Evolutionary conservation across 2,113 vertebrate genomes (phyloP), one percentile per base, ranked within the genome.

Genomic region (Echinops telfairi): DNA sequence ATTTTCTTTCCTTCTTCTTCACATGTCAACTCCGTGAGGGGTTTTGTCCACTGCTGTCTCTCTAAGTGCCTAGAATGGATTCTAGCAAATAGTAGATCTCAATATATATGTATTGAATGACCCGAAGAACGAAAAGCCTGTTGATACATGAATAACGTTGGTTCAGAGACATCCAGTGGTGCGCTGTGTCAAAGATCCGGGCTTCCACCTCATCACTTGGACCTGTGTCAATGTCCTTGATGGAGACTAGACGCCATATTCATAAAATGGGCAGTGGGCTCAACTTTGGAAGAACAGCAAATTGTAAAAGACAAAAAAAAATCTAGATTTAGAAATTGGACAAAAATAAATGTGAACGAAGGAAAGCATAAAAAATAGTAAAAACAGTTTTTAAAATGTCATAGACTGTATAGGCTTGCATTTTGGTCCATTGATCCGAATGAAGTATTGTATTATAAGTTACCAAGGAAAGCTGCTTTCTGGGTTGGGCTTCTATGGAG

Each of bases 201-300:
- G 10, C n/a, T 58, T 71, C 40, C 6, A 27, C 12, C 36, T n/a
- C 31, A 14, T 89, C 23, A 1, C 5, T 40, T 29, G 9, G 12
- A 16, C 71, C 36, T 40, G 40, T 40, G 53, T 81, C 47, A 27
- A 8, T 83, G 43, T 6, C 58, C 70, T 33, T 27, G 12, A 12
- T 33, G 71, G 40, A 82, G 93, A 86, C 36, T 64, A 23, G 57
- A 38, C 12, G 47, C 15, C 2, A 9, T 25, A 16, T 58, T 83
- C 38, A 68, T 10, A 38, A 76, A 77, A 64, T 68, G 68, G 29
- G 38, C 40, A 71, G 33, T 78, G 60, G 66, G n/a, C 33, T 20
- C 60, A 47, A 81, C n/a, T 93, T 89, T 88, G 70, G 57, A 73
- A 95, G 71, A 31, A 19, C 43, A 91, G 23, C 75, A 88, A 68